Conservation (phyloP, 2,888 invertebrate genomes). For the Meteorus cinctellus region DNA sequence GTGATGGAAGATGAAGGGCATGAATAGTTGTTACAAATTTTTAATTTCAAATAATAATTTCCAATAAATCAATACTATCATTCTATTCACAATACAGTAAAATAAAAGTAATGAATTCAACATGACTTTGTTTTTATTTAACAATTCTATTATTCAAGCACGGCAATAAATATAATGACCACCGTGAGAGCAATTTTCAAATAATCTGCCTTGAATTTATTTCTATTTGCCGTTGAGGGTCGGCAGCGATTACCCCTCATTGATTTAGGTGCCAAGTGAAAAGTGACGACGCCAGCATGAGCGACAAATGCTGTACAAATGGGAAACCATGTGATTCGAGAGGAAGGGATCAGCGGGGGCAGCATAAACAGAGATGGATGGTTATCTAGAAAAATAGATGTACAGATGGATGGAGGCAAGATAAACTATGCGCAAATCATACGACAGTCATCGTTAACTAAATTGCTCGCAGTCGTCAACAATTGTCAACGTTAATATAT, state of each 20-base stretch:
- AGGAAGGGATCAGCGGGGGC: conserved; percentile 20
- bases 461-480: conserved; percentile 33
- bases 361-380: not conserved
- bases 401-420: conserved; percentile 12
- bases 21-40: conserved; percentile 24
- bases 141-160: conserved; percentile 2
- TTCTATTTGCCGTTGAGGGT: conserved; percentile 68
- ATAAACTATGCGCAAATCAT: conserved; percentile 11
- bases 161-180: conserved; percentile 27
- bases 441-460: conserved; percentile 53
- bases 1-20: no score
- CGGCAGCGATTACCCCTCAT: conserved; percentile 39
- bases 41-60: not conserved
- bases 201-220: conserved; percentile 66
- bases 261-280: conserved; percentile 4
- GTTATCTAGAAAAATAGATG: not conserved
- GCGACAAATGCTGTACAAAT: not conserved
- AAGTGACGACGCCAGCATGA: conserved; percentile 50
- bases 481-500: conserved; percentile 20
- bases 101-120: conserved; percentile 1
- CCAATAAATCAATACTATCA: not conserved
- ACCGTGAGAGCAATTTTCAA: conserved; percentile 51
- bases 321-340: not conserved
- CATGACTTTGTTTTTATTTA: not conserved
- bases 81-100: not conserved